phyloP scores from a whole-genome alignment of 2,888 invertebrate genomes.

The Synergus umbraculus region DNA sequence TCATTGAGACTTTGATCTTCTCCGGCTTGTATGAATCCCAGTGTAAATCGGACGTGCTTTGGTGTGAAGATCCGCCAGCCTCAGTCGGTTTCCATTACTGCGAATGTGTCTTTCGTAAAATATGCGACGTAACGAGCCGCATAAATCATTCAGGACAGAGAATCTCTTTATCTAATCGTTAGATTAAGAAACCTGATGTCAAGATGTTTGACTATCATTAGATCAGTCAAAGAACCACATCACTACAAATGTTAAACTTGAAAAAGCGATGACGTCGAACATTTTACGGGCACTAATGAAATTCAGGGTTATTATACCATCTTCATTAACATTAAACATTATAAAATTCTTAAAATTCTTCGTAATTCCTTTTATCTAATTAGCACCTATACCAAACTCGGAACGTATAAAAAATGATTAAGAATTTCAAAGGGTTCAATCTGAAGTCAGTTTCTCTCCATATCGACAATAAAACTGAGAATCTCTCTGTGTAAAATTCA shows the following conservation, averaged over 20 bases:
- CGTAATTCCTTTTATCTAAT: neutral
- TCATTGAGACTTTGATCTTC: constrained; percentile 57
- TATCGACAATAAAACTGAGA: neutral
- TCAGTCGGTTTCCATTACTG: neutral
- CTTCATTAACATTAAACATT: constrained; percentile 13
- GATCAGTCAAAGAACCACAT: constrained; percentile 17
- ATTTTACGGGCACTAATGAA: neutral
- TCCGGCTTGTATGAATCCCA: constrained; percentile 44
- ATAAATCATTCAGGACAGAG: constrained; percentile 13
- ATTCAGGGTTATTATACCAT: neutral
- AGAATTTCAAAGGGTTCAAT: too few species aligned
- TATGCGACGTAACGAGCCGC: constrained; percentile 4
- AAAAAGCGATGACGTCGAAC: constrained; percentile 13
- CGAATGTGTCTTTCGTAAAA: neutral
- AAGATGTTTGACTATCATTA: constrained; percentile 13
- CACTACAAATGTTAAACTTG: constrained; percentile 8
- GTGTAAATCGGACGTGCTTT: constrained; percentile 9
- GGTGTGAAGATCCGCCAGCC: constrained; percentile 33
- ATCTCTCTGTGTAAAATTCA: constrained; percentile 2
- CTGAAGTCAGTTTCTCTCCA: too few species aligned
- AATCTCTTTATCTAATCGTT: constrained; percentile 25
- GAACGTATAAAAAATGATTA: too few species aligned
- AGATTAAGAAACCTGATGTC: constrained; percentile 20
- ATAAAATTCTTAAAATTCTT: neutral
- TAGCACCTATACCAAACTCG: neutral